Evolutionary conservation across 2,113 vertebrate genomes (phyloP), one percentile per base, ranked within the genome.

Genomic region (Tupaia chinensis): DNA sequence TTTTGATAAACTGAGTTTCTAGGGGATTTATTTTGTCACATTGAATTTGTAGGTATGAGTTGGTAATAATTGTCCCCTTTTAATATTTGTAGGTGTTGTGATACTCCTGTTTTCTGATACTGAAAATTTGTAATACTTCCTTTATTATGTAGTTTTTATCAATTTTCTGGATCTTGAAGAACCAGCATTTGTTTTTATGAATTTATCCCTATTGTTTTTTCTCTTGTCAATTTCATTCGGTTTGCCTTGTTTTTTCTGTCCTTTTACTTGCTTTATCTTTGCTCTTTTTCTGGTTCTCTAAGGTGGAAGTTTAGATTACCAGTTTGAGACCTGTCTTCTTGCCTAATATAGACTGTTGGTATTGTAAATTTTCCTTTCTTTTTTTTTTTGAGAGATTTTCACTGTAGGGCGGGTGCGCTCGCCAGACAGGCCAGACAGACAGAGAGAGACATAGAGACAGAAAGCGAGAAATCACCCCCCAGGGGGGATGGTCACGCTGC

Each of bases 1-100:
- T 87, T 95, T 95, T 65, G 29, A 17, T 91, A 85, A 91, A 22
- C 61, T 44, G 54, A 82, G 12, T 81, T 87, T 81, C 78, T 61
- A 19, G 79, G 66, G 34, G n/a, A 20, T 95, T 56, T 14, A 9
- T 91, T 87, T 91, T 79, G 58, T 70, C 20, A 78, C 9, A 32
- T 86, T 79, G 65, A 79, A 80, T 66, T 77, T 91, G 70, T 44
- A 85, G 74, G 10, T 87, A 9, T 74, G 61, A 73, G 8, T 91
- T 91, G 53, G 14, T 60, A 14, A 34, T 87, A 65, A 79, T 65
- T 65, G 61, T 82, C 12, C 34, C 20, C n/a, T 87, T 87, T 77
- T 61, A 87, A 27, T 92, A 11, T 68, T 12, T 87, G 32, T 92
- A 77, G 27, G 27, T 77, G 27, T 88, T 83, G 5, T 95, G 15